A percentile compares a stretch with the other conserved stretches of the same genome.
Evolutionary conservation across 2,888 invertebrate species (phyloP).

Genomic region (Eupeodes luniger): DNA sequence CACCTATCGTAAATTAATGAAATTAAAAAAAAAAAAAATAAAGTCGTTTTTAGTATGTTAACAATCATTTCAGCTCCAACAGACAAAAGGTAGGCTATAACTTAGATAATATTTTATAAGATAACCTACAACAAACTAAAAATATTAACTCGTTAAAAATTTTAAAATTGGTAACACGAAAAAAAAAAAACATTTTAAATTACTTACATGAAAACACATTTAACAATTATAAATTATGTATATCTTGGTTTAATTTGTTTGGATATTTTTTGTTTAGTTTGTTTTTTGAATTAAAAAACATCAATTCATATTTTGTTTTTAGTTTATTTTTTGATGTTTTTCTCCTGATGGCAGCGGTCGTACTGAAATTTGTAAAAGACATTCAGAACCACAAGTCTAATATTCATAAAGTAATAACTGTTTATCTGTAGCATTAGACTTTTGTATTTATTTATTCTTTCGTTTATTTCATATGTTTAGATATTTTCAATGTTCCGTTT

Average conservation of each 20-base stretch:
- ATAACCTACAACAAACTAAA: conserved; percentile 49
- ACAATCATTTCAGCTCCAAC: conserved; percentile 74
- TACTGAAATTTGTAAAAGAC: too few relatives aligned
- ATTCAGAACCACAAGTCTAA: too few relatives aligned
- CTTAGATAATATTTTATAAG: conserved; percentile 46
- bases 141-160: conserved; percentile 43
- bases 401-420: too few relatives aligned
- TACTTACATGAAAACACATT: conserved; percentile 34
- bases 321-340: too few relatives aligned
- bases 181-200: conserved; percentile 6
- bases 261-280: background rate
- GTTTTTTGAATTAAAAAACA: too few relatives aligned
- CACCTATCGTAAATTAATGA: background rate
- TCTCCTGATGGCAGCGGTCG: too few relatives aligned
- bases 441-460: too few relatives aligned
- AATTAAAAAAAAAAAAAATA: background rate
- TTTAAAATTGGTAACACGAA: background rate
- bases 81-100: conserved; percentile 72
- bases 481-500: too few relatives aligned
- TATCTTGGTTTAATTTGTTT: background rate
- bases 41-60: conserved; percentile 36
- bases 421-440: too few relatives aligned
- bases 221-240: background rate
- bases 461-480: too few relatives aligned
- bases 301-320: too few relatives aligned